Base-by-base conservation (phyloP, 2,888 invertebrate genomes). In the Dryadula phaetusa region DNA sequence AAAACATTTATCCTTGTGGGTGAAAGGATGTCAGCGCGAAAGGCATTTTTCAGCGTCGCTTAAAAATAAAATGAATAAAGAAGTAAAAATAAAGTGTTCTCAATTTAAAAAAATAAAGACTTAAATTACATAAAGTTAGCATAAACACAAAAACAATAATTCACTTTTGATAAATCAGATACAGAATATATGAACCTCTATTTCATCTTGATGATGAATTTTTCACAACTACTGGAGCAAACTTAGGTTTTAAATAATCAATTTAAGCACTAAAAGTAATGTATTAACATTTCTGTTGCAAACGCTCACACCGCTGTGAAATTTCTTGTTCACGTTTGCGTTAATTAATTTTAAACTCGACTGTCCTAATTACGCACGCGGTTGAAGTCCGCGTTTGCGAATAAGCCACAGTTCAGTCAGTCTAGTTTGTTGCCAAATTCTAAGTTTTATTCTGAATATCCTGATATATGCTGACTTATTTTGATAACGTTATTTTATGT, bases 321-420 rank as follows among this genome's bases (percentile, higher is more conserved):
- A 56, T 56, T 40, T 56, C 40, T 56, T 56, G 40, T 25, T 40
- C 22, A 16, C 40, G 16, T 40, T 40, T 40, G 56, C n/a, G 40
- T 40, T 40, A 56, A 56, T 40, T 56, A 40, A 56, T 40, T 44
- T 52, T 25, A 22, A 54, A 71, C 74, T 75, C 82, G 80, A 72
- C 56, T 4, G 5, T n/a, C 68, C 2, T 18, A 67, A 84, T 81
- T 64, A 44, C 10, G 32, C 28, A 64, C 53, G 37, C 63, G 20
- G 75, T 75, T 82, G 84, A 85, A 88, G 85, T 85, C 86, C 83
- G 88, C 86, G 79, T 88, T 88, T 88, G 86, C 81, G 87, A 84
- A 82, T 88, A 88, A 89, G 85, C 88, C 83, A 79, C 81, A 71
- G 80, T 79, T 84, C 82, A 80, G 83, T 80, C 40, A 10, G 40